These are phyloP conservation scores for Oreochromis grahami DNA, from an alignment of 2,797 vertebrate genomes.

Conservation along the genomic window DNA sequence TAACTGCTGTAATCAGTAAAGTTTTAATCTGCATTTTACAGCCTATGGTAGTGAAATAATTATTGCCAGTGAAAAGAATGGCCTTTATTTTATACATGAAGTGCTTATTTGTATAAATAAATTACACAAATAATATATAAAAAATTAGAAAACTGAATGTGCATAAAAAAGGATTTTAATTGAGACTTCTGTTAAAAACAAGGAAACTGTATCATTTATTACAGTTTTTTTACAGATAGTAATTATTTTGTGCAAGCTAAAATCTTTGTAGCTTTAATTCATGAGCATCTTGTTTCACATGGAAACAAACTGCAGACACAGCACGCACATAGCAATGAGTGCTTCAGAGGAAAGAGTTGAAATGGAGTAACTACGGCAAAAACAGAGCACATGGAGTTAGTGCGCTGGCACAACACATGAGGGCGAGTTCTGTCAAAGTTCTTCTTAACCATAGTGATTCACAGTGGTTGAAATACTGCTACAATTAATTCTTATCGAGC, in stretches of 20 bases:
- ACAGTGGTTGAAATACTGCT: background rate
- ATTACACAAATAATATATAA: background rate
- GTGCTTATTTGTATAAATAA: background rate
- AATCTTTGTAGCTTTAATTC: background rate
- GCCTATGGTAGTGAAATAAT: background rate
- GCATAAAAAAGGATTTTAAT: background rate
- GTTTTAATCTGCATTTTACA: background rate
- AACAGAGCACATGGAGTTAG: background rate
- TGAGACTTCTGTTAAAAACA: background rate
- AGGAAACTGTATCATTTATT: background rate
- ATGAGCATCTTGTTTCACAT: background rate
- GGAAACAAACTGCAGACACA: background rate
- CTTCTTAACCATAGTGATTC: background rate
- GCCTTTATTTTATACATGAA: background rate
- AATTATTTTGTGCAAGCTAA: background rate
- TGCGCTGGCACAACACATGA: background rate
- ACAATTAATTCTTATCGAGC: background rate
- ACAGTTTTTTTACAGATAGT: background rate
- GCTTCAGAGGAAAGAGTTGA: background rate
- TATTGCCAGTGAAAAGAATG: background rate
- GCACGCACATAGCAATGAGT: rapidly evolving
- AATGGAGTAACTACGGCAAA: background rate
- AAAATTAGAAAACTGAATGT: background rate
- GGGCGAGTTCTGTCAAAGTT: background rate
- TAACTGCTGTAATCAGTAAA: background rate